phyloP scores from a whole-genome alignment of 2,797 vertebrate species.

The Tangara arthus region DNA sequence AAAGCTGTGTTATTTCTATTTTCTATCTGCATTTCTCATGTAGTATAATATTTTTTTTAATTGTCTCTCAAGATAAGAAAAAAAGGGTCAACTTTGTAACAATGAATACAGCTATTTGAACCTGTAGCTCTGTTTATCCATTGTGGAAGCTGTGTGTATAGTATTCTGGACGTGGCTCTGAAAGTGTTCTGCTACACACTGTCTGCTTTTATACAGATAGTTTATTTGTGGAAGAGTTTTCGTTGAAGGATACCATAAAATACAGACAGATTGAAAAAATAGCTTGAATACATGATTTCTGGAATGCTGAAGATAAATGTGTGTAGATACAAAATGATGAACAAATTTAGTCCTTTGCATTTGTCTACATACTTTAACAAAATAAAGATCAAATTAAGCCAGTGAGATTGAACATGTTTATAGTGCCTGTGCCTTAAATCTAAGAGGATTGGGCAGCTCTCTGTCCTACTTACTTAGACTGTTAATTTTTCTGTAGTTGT shows the following conservation, averaged over 20 bases:
- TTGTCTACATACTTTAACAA: constrained; percentile 1
- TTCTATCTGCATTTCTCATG: not conserved
- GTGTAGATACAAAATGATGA: not conserved
- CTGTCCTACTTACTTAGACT: not conserved
- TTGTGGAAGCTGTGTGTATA: not conserved
- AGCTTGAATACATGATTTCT: not conserved
- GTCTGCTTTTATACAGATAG: constrained; percentile 7
- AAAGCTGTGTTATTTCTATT: constrained; percentile 21
- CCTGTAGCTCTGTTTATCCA: not conserved
- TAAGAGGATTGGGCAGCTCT: not conserved
- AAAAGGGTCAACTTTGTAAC: not conserved
- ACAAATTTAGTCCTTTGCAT: not conserved
- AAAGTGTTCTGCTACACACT: not conserved
- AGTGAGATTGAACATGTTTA: not conserved
- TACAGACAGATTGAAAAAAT: constrained; percentile 17
- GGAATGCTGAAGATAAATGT: not conserved
- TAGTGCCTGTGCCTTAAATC: not conserved
- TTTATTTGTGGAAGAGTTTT: constrained; percentile 54
- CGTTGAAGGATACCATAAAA: constrained; percentile 32
- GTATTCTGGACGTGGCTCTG: not conserved
- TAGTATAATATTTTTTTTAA: not conserved
- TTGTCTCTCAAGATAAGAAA: not conserved
- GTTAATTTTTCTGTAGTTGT: not conserved
- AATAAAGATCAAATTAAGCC: constrained; percentile 6
- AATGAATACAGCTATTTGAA: not conserved